Evolutionary conservation across 2,888 invertebrate species (phyloP).

Genomic region (Craniophora ligustri): DNA sequence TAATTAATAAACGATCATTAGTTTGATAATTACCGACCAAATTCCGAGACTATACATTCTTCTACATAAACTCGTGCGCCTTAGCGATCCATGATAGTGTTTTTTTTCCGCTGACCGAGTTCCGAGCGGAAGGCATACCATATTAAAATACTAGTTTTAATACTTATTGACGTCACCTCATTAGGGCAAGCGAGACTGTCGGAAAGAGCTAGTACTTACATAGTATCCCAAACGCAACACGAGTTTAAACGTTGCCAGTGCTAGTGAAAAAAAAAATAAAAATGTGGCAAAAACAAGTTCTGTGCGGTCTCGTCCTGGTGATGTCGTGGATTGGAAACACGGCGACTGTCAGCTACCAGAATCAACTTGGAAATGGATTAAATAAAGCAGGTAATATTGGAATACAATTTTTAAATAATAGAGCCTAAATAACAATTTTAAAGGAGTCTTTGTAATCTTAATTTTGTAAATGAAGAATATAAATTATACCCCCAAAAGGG

Average conservation of each 20-base stretch:
- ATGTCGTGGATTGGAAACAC: slow-evolving; percentile 76
- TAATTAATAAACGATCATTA: slow-evolving; percentile 40
- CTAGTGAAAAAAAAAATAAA: slow-evolving; percentile 36
- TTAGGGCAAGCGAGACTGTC: slow-evolving; percentile 54
- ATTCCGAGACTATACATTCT: slow-evolving; percentile 27
- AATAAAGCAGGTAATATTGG: slow-evolving; percentile 73
- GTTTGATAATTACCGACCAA: slow-evolving; percentile 30
- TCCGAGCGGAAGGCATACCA: slow-evolving; percentile 7
- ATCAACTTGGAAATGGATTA: slow-evolving; percentile 68
- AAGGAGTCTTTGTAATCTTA: no score
- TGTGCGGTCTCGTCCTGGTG: slow-evolving; percentile 69
- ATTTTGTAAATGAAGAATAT: no score
- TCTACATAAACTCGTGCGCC: neutral
- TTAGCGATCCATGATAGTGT: neutral
- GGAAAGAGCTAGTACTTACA: slow-evolving; percentile 10
- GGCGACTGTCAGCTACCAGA: slow-evolving; percentile 71
- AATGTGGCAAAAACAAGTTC: slow-evolving; percentile 71
- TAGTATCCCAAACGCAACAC: slow-evolving; percentile 11
- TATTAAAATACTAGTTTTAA: slow-evolving; percentile 1
- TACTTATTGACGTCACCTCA: slow-evolving; percentile 58
- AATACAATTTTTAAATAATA: neutral
- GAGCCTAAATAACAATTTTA: no score
- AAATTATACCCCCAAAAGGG: no score
- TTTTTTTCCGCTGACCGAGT: neutral
- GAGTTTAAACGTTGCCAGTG: slow-evolving; percentile 34